These are phyloP conservation scores for Pterocles orientalis DNA, from an alignment of 2,113 vertebrate species.

Conservation along the genomic window DNA sequence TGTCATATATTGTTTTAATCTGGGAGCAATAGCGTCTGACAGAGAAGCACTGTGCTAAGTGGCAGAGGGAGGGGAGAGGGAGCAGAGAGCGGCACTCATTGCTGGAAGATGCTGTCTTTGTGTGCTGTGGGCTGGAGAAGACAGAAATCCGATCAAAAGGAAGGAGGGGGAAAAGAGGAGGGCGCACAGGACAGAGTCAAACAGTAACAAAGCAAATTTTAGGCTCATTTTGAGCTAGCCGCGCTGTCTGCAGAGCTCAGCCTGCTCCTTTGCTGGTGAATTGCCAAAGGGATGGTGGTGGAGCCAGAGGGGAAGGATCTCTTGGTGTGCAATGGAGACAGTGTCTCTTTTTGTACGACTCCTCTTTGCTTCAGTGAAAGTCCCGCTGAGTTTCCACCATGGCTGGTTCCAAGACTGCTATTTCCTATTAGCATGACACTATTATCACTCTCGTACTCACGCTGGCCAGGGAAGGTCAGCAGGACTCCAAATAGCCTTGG, in stretches of 20 bases:
- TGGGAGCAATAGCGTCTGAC: slow-evolving; percentile 73
- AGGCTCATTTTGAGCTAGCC: background rate
- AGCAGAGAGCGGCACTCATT: background rate
- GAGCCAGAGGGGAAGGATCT: background rate
- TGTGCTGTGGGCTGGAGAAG: background rate
- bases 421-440: background rate
- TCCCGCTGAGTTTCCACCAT: background rate
- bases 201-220: background rate
- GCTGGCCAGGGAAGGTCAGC: background rate
- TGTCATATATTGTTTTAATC: slow-evolving; percentile 83
- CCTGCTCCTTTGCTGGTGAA: background rate
- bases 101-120: background rate
- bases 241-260: background rate
- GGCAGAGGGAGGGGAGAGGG: background rate
- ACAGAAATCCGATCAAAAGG: background rate
- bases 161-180: background rate
- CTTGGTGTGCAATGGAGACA: background rate
- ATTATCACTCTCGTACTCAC: background rate
- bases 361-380: background rate
- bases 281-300: background rate
- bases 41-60: background rate
- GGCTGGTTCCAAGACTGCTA: background rate
- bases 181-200: accelerated
- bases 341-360: background rate
- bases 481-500: background rate